Evolutionary conservation across 2,113 vertebrate species (phyloP).

Genomic region (Hypocryptadius cinnamomeus): DNA sequence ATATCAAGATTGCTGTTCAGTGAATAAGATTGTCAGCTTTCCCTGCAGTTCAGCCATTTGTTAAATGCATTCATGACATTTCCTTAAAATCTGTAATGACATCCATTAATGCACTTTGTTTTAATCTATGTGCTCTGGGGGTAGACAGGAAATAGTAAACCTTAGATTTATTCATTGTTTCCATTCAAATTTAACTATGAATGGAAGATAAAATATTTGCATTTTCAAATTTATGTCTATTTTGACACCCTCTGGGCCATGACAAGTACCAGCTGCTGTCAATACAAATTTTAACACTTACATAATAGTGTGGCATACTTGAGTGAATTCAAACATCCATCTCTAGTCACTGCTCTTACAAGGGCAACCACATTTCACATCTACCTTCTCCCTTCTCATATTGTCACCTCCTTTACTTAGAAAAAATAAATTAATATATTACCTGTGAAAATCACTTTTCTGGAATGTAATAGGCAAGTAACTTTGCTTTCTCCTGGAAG

Average conservation of each 20-base stretch:
- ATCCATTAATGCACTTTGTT: background rate
- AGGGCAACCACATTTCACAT: background rate
- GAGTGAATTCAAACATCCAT: slow-evolving; percentile 12
- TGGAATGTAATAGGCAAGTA: background rate
- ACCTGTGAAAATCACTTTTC: background rate
- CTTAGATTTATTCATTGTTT: slow-evolving; percentile 24
- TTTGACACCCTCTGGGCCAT: slow-evolving; percentile 15
- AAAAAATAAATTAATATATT: background rate
- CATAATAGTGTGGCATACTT: slow-evolving; percentile 6
- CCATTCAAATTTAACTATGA: slow-evolving; percentile 43
- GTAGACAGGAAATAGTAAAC: background rate
- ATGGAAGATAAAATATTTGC: slow-evolving; percentile 20
- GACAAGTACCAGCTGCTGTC: slow-evolving; percentile 55
- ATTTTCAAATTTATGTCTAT: slow-evolving; percentile 48
- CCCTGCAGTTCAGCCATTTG: background rate
- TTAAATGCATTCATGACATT: background rate
- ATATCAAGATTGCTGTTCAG: background rate
- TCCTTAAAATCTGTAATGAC: background rate
- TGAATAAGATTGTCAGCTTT: background rate
- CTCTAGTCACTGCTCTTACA: background rate
- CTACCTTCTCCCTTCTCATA: background rate
- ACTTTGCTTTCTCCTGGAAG: background rate
- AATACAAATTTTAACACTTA: slow-evolving; percentile 36
- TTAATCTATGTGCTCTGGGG: background rate
- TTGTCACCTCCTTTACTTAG: background rate